Conservation (phyloP, 2,113 vertebrate species). For the Sarotherodon lohbergeri region DNA sequence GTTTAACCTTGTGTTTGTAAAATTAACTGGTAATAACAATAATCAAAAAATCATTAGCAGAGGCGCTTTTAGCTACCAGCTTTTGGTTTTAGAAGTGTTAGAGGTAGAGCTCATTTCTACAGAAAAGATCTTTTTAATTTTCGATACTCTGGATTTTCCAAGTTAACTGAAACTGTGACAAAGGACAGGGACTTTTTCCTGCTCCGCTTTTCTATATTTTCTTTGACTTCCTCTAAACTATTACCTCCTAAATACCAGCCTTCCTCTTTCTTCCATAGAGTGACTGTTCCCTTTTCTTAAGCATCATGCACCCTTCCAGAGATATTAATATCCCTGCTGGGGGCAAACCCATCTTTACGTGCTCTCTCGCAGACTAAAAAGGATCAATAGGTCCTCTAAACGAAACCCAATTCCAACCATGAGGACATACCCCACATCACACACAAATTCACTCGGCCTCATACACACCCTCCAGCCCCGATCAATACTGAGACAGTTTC, state of each 20-base stretch:
- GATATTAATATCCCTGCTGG: not conserved
- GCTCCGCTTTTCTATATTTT: not conserved
- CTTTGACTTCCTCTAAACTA: not conserved
- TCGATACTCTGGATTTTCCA: not conserved
- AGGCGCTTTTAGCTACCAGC: not conserved
- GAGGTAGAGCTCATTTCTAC: not conserved
- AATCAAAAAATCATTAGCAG: not conserved
- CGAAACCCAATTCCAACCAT: slow-evolving; percentile 37
- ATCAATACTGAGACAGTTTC: slow-evolving; percentile 43
- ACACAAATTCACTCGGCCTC: not conserved
- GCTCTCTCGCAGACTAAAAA: slow-evolving; percentile 5
- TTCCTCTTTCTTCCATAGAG: not conserved
- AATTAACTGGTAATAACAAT: not conserved
- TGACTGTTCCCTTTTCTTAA: not conserved
- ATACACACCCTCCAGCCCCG: slow-evolving; percentile 25
- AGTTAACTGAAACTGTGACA: not conserved
- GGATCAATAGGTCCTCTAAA: slow-evolving; percentile 54
- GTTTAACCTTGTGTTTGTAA: not conserved
- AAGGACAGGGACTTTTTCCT: not conserved
- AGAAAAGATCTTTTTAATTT: not conserved
- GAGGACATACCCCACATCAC: not conserved
- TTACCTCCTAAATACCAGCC: not conserved
- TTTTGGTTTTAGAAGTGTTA: not conserved
- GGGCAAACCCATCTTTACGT: not conserved
- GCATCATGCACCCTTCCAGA: not conserved